phyloP scores from a whole-genome alignment of 2,797 vertebrate species.

The Poliocrania exsul region DNA sequence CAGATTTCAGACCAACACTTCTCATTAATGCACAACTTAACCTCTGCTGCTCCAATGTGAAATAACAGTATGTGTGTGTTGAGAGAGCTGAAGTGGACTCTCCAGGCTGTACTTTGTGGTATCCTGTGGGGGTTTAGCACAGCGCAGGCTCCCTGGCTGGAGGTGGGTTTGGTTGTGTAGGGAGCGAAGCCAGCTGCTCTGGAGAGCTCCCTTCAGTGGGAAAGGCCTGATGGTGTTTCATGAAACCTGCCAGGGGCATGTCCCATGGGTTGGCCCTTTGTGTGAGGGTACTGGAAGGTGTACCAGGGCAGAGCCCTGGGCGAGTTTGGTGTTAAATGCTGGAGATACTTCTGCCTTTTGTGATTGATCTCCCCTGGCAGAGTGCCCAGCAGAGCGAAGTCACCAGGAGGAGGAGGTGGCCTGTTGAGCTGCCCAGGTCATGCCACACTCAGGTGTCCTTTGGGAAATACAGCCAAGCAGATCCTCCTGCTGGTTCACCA shows the following conservation, averaged over 20 bases:
- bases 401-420: not conserved
- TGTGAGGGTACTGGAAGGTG: not conserved
- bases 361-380: not conserved
- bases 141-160: not conserved
- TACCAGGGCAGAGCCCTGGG: not conserved
- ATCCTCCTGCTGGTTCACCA: not conserved
- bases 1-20: not conserved
- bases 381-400: not conserved
- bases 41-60: not conserved
- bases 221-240: not conserved
- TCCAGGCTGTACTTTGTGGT: not conserved
- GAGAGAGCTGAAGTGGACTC: not conserved
- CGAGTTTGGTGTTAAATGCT: not conserved
- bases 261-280: fast-evolving
- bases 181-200: not conserved
- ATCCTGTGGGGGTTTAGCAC: not conserved
- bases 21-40: not conserved
- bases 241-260: not conserved
- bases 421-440: not conserved
- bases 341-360: not conserved
- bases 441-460: not conserved
- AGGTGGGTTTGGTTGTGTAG: not conserved
- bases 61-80: not conserved
- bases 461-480: not conserved
- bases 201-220: not conserved